Evolutionary conservation across 2,888 invertebrate species (phyloP).

Genomic region (Cistogaster globosa): DNA sequence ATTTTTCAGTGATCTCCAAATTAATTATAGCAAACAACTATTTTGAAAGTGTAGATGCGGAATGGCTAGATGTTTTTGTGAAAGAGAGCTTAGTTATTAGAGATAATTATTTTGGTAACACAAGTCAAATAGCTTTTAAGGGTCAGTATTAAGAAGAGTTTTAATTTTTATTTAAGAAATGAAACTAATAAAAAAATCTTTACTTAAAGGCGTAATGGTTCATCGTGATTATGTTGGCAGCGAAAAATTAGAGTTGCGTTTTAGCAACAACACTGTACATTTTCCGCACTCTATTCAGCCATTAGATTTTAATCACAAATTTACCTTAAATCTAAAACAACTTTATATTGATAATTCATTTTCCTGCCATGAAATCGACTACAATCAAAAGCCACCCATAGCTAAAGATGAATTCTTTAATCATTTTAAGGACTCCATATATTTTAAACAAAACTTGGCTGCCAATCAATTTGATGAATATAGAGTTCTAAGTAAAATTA

Average conservation of each 20-base stretch:
- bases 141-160: constrained; percentile 69
- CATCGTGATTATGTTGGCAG: constrained; percentile 79
- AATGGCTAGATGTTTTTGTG: constrained; percentile 80
- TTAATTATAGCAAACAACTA: constrained; percentile 79
- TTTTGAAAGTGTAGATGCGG: constrained; percentile 79
- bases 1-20: constrained; percentile 77
- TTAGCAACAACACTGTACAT: constrained; percentile 80
- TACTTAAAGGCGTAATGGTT: constrained; percentile 75
- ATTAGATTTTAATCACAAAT: constrained; percentile 78
- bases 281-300: constrained; percentile 73
- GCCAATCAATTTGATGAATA: constrained; percentile 71
- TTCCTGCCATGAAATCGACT: constrained; percentile 78
- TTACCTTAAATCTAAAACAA: constrained; percentile 78
- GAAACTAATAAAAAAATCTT: neutral
- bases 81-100: constrained; percentile 78
- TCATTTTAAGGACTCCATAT: constrained; percentile 73
- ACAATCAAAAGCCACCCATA: constrained; percentile 74
- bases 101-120: constrained; percentile 80
- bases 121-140: constrained; percentile 80
- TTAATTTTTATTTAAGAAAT: neutral
- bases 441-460: constrained; percentile 47
- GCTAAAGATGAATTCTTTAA: constrained; percentile 79
- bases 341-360: constrained; percentile 78
- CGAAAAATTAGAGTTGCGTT: constrained; percentile 81
- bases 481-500: constrained; percentile 77